phyloP scores from a whole-genome alignment of 35 echinoderm and acorn worm genomes.

The Holothuria glaberrima region DNA sequence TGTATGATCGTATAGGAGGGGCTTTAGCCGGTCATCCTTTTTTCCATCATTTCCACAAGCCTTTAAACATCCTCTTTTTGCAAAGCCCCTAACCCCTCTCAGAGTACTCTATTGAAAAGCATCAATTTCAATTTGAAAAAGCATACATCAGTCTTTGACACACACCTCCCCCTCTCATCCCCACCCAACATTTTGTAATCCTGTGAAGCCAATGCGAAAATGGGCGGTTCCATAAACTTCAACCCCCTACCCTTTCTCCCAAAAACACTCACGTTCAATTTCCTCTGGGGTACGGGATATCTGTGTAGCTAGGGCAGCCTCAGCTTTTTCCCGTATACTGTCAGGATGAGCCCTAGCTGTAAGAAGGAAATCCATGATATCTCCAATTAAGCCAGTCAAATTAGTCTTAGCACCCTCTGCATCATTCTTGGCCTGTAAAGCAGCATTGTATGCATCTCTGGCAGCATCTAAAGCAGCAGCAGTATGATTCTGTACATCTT shows the following conservation, averaged over 20 bases:
- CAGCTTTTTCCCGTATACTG: conserved; percentile 64
- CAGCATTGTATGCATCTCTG: conserved; percentile 81
- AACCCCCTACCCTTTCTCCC: no score
- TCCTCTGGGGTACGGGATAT: conserved; percentile 84
- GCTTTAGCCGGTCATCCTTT: no score
- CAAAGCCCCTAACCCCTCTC: no score
- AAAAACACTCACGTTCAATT: conserved; percentile 2
- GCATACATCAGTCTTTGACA: not conserved
- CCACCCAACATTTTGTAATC: not conserved
- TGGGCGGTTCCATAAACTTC: not conserved
- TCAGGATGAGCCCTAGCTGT: conserved; percentile 62
- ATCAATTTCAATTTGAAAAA: no score
- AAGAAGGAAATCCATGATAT: conserved; percentile 83
- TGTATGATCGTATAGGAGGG: no score
- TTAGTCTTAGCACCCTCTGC: conserved; percentile 86
- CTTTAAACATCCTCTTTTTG: no score
- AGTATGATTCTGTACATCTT: conserved; percentile 61
- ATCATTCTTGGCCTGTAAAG: conserved; percentile 72
- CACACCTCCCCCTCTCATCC: not conserved
- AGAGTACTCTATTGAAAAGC: no score
- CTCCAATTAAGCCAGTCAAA: conserved; percentile 77
- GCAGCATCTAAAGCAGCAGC: conserved; percentile 72
- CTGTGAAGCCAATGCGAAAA: not conserved
- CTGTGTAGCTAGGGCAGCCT: conserved; percentile 65
- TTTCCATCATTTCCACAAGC: no score